Evolutionary conservation across 2,797 vertebrate species (phyloP), one percentile per base, ranked within the genome.

Genomic region (Erpetoichthys calabaricus): DNA sequence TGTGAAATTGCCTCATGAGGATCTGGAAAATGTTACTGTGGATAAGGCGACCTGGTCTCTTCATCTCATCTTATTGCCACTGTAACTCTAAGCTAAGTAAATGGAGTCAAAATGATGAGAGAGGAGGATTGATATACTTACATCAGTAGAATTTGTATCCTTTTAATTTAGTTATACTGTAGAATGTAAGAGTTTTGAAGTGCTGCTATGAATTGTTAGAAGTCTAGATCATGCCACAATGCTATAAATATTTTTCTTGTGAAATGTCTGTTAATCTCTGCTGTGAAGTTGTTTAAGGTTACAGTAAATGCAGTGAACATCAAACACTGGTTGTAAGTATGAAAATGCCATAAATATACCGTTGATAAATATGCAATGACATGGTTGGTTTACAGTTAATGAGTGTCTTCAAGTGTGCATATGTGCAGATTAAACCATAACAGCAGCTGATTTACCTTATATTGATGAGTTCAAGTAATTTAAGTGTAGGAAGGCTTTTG

Each of bases 361-460:
- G 41, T 43, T 56, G 53, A 45, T 51, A 58, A 55, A 58, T 62
- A 55, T 56, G 25, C 57, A 53, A 44, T 59, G 51, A 45, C 56
- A 58, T 53, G 60, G 60, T 52, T 62, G 42, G 53, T 58, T 59
- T 56, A 6, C 51, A 51, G 50, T 49, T 42, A 59, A 58, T 58
- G 44, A 47, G 10, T 56, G 57, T 59, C 61, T 58, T 62, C 53
- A 44, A 56, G 44, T 59, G 51, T 54, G 58, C 41, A 45, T 62
- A 51, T 50, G 59, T 58, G 57, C 43, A 10, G 53, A 61, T 64
- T 61, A 56, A 59, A 49, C 51, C 41, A 51, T 46, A 51, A 46
- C 45, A 58, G 57, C 53, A 56, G 54, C 44, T 53, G 58, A 62
- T 59, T 44, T 41, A 44, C 54, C 57, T 59, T 59, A 59, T 54